Evolutionary conservation across 1,140 invertebrate species (phyloP).

Genomic region (Calliopsis andreniformis): DNA sequence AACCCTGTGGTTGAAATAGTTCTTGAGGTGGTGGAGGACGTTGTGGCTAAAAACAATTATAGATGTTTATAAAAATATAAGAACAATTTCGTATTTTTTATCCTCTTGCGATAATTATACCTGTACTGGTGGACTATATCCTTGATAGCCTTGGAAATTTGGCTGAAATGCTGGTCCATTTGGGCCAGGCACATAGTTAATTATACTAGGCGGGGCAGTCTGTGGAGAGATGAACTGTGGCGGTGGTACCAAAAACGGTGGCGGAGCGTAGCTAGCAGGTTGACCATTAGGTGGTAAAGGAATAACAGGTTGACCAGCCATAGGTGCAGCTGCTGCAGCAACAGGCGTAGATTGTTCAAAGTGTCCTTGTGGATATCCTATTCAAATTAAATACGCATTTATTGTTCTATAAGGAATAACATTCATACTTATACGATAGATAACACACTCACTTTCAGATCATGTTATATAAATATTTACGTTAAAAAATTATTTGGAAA

Average conservation of each 20-base stretch:
- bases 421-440: neutral
- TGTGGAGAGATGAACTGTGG: constrained; percentile 79
- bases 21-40: constrained; percentile 82
- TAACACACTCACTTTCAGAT: neutral
- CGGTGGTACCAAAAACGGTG: constrained; percentile 78
- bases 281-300: constrained; percentile 77
- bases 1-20: constrained; percentile 82
- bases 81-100: neutral
- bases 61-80: neutral
- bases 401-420: neutral
- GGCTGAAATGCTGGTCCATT: constrained; percentile 78
- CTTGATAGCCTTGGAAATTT: constrained; percentile 78
- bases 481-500: neutral
- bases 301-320: constrained; percentile 74
- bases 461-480: neutral
- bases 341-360: constrained; percentile 75
- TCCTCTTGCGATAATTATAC: constrained; percentile 48
- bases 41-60: constrained; percentile 59
- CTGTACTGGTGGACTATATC: constrained; percentile 76
- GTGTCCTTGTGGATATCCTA: constrained; percentile 75
- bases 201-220: constrained; percentile 77
- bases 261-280: constrained; percentile 75
- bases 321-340: constrained; percentile 68
- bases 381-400: neutral
- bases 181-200: constrained; percentile 78